Evolutionary conservation across 1,140 invertebrate species (phyloP).

Genomic region (Odontomachus brunneus): DNA sequence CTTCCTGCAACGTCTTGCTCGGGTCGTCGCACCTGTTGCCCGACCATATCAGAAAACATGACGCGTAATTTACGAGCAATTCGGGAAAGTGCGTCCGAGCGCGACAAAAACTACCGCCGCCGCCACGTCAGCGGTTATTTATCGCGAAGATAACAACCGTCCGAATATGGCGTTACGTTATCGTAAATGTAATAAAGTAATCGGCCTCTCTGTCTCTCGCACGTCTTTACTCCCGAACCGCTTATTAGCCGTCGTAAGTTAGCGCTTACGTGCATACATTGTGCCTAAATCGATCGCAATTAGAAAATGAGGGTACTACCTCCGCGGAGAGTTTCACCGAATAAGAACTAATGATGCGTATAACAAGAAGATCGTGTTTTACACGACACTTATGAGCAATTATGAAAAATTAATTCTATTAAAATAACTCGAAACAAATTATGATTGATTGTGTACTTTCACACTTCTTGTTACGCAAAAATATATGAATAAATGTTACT

Average conservation of each 20-base stretch:
- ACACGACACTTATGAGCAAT: background rate
- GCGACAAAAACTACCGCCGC: constrained; percentile 11
- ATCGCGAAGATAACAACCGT: constrained; percentile 16
- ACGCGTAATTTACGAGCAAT: constrained; percentile 37
- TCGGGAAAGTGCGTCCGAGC: constrained; percentile 14
- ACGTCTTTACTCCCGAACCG: background rate
- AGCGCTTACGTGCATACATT: constrained; percentile 8
- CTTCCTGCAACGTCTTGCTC: constrained; percentile 45
- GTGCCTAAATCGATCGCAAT: constrained; percentile 19
- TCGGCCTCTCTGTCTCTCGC: background rate
- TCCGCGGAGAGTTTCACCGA: background rate
- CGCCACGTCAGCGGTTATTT: background rate
- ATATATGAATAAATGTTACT: too few species aligned
- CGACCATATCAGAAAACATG: constrained; percentile 24
- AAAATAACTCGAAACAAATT: too few species aligned
- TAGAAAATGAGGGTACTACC: constrained; percentile 20
- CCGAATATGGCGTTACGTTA: constrained; percentile 18
- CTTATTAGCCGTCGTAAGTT: constrained; percentile 22
- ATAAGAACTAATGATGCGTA: background rate
- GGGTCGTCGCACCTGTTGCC: constrained; percentile 36
- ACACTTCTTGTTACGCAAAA: too few species aligned
- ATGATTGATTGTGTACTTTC: too few species aligned
- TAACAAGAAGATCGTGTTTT: background rate
- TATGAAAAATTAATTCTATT: background rate
- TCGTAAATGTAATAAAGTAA: constrained; percentile 25